These are phyloP conservation scores for Drosophila nigrodunni DNA, from an alignment of 1,140 invertebrate genomes.

Conservation along the genomic window DNA sequence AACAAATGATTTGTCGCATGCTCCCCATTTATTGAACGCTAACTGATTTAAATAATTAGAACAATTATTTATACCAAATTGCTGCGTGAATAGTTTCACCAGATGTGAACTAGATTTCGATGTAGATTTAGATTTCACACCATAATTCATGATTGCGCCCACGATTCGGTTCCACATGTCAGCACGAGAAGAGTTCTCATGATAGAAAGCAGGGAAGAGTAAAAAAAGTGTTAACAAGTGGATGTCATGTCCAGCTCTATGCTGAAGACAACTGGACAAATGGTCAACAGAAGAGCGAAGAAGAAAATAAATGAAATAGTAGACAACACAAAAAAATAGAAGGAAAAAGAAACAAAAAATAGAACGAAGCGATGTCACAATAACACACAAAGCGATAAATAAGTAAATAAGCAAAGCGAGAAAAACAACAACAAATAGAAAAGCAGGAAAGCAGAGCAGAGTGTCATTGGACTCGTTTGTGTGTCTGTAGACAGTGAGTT, in stretches of 20 bases:
- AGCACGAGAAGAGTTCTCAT: constrained; percentile 33
- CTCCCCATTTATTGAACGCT: background rate
- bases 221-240: constrained; percentile 76
- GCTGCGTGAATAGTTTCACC: constrained; percentile 1
- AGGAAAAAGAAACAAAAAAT: constrained; percentile 12
- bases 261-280: constrained; percentile 17
- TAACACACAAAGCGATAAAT: constrained; percentile 67
- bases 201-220: constrained; percentile 64
- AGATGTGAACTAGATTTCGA: background rate
- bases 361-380: constrained; percentile 64
- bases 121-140: constrained; percentile 12
- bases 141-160: constrained; percentile 9
- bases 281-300: constrained; percentile 7
- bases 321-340: constrained; percentile 11
- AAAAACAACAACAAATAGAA: constrained; percentile 31
- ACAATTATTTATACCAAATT: constrained; percentile 9
- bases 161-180: constrained; percentile 46
- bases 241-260: constrained; percentile 63
- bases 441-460: constrained; percentile 23
- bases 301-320: constrained; percentile 36
- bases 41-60: background rate
- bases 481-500: constrained; percentile 5
- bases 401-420: constrained; percentile 74
- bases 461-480: constrained; percentile 53
- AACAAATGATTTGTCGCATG: too few species aligned